Conservation (phyloP, 1,140 invertebrate genomes). For the Eubasilissa regina region DNA sequence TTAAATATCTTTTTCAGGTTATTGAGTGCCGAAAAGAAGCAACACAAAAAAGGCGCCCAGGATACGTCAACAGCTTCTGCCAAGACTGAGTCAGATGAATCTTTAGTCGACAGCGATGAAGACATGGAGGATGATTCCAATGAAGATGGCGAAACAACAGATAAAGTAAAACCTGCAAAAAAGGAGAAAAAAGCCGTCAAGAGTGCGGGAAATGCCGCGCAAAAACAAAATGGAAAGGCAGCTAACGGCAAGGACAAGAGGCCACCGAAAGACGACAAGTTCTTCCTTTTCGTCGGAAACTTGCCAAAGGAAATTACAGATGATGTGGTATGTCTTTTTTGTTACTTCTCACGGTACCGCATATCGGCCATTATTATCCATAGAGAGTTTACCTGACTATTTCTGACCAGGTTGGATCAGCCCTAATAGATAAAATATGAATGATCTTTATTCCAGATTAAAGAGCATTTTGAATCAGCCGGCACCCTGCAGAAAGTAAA, state of each 20-base stretch:
- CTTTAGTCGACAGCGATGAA: constrained; percentile 7
- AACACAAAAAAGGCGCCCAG: constrained; percentile 5
- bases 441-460: constrained; percentile 44
- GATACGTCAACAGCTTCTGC: background rate
- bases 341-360: background rate
- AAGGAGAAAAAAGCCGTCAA: constrained; percentile 34
- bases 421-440: no score
- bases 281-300: constrained; percentile 71
- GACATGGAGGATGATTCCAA: constrained; percentile 12
- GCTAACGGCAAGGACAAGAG: constrained; percentile 15
- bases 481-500: constrained; percentile 64
- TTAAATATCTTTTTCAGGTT: constrained; percentile 9
- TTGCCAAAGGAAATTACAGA: constrained; percentile 64
- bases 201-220: no score
- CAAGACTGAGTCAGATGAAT: constrained; percentile 31
- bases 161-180: background rate
- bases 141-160: background rate
- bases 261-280: constrained; percentile 51
- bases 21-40: constrained; percentile 10
- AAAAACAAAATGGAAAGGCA: constrained; percentile 35
- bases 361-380: background rate
- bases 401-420: no score
- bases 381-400: background rate
- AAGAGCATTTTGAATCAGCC: constrained; percentile 69
- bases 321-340: constrained; percentile 62